Percentiles rank a stretch among this genome's conserved stretches.
phyloP scores from a whole-genome alignment of 2,888 invertebrate species.

The Pandemis heparana region DNA sequence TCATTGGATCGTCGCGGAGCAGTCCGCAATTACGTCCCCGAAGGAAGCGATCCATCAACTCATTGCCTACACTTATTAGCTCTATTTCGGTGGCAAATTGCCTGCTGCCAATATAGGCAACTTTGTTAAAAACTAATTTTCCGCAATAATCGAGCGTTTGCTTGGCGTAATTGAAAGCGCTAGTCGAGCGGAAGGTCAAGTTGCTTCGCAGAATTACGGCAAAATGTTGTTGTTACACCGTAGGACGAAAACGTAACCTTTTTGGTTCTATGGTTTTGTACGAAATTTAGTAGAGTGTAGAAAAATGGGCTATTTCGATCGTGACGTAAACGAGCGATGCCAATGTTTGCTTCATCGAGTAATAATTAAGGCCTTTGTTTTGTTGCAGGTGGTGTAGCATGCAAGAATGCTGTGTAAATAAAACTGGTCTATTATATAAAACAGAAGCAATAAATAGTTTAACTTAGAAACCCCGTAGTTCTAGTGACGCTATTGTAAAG shows the following conservation, averaged over 20 bases:
- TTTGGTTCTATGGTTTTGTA: neutral
- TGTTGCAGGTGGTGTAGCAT: conserved; percentile 54
- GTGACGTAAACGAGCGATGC: neutral
- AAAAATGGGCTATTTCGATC: neutral
- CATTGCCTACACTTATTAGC: conserved; percentile 52
- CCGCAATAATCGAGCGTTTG: conserved; percentile 55
- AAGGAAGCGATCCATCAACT: conserved; percentile 62
- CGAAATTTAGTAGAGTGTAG: neutral
- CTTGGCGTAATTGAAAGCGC: conserved; percentile 43
- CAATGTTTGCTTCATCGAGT: conserved; percentile 6
- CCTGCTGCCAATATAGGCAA: conserved; percentile 55
- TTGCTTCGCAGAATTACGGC: conserved; percentile 11
- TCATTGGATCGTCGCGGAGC: conserved; percentile 21
- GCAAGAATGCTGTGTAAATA: conserved; percentile 58
- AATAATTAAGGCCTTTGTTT: conserved; percentile 61
- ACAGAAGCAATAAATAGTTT: conserved; percentile 74
- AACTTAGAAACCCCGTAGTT: conserved; percentile 76
- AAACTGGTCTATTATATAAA: conserved; percentile 71
- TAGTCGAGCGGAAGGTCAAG: conserved; percentile 29
- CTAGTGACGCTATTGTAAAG: conserved; percentile 62
- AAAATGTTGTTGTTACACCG: conserved; percentile 7
- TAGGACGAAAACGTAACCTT: neutral
- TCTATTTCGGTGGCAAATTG: conserved; percentile 59
- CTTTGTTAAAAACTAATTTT: conserved; percentile 67
- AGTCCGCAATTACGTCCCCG: conserved; percentile 46